phyloP scores from a whole-genome alignment of 2,113 vertebrate species.

The Monopterus albus region DNA sequence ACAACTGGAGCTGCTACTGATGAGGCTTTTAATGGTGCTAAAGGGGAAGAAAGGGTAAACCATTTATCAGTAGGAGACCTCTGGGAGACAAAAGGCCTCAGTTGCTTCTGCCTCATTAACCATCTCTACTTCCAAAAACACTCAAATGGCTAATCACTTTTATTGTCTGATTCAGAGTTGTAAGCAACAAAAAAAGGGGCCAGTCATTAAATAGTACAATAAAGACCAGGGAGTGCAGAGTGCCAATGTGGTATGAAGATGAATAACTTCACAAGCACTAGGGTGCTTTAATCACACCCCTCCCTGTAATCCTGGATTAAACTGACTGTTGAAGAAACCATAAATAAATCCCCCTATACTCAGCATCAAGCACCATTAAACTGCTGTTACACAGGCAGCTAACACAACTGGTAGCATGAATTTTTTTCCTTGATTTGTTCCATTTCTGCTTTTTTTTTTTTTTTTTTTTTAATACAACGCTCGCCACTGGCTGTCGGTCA shows the following conservation, averaged over 20 bases:
- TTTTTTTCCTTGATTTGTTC: background rate
- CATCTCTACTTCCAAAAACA: conserved; percentile 17
- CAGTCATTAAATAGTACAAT: conserved; percentile 1
- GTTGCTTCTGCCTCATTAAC: conserved; percentile 28
- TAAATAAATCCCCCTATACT: conserved; percentile 8
- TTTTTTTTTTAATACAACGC: too few relatives aligned
- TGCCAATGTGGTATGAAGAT: conserved; percentile 6
- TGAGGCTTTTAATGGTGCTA: conserved; percentile 55
- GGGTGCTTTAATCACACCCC: background rate
- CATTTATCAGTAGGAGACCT: conserved; percentile 42
- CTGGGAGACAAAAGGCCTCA: conserved; percentile 14
- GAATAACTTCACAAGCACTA: conserved; percentile 4
- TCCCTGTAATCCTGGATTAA: background rate
- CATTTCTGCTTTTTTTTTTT: too few relatives aligned
- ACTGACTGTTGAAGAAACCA: background rate
- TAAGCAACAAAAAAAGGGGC: background rate
- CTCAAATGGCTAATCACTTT: conserved; percentile 17
- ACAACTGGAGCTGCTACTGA: conserved; percentile 44
- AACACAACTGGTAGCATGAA: background rate
- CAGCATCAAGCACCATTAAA: background rate
- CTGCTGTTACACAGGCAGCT: background rate
- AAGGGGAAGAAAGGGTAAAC: conserved; percentile 16
- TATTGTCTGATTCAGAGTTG: background rate
- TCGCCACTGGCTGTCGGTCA: too few relatives aligned
- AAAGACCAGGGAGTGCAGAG: conserved; percentile 9